These are phyloP conservation scores for Peromyscus attwateri DNA, from an alignment of 2,797 vertebrate genomes.

Conservation along the genomic window DNA sequence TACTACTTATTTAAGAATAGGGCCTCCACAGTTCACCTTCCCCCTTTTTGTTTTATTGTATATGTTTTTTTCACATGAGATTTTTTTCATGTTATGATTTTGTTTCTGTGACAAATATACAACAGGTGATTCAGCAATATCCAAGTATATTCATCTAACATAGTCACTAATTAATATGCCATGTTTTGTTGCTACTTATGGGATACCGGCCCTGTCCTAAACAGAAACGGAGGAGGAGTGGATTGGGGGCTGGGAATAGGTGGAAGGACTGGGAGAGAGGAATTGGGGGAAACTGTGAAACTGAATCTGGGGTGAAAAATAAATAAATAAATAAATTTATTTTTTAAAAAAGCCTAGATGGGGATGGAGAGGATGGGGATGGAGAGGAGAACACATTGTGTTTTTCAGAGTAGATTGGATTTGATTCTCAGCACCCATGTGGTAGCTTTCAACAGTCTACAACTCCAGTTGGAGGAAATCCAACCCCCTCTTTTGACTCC, in stretches of 20 bases:
- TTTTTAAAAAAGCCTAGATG: not conserved
- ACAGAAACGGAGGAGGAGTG: too few relatives aligned
- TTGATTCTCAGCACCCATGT: not conserved
- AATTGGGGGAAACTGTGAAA: not conserved
- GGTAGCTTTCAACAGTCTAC: fast-evolving
- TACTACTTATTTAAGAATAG: not conserved
- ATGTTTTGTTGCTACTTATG: too few relatives aligned
- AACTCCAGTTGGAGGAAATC: not conserved
- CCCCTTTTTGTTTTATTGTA: not conserved
- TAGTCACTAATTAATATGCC: not conserved
- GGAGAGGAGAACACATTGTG: not conserved
- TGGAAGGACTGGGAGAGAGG: not conserved
- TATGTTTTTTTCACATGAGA: not conserved
- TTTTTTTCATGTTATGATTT: not conserved
- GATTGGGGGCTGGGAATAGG: too few relatives aligned
- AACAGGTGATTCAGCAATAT: not conserved
- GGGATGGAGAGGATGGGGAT: too few relatives aligned
- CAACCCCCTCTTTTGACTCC: not conserved
- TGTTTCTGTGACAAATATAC: not conserved
- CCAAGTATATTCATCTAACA: too few relatives aligned
- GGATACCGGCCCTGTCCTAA: too few relatives aligned
- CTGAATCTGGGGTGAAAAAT: too few relatives aligned
- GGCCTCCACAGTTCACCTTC: not conserved
- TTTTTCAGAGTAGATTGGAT: not conserved
- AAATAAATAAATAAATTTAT: not conserved